Conservation (phyloP, 2,888 invertebrate genomes). For the Tortrix viridana region DNA sequence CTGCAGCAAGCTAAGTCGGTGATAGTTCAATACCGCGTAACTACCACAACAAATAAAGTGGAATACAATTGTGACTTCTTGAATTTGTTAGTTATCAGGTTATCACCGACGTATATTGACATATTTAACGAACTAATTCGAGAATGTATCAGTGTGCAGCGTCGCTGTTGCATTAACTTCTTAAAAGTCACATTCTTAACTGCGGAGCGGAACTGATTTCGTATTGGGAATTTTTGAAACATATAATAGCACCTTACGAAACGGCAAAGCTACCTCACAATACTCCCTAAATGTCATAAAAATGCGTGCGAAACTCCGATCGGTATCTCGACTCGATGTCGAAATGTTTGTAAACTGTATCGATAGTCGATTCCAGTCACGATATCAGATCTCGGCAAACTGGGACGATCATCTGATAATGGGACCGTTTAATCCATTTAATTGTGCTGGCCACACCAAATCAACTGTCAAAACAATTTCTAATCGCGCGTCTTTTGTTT, state of each 20-base stretch:
- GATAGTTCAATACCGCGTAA: too few species aligned
- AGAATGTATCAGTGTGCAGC: too few species aligned
- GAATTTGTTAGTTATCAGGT: too few species aligned
- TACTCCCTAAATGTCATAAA: slow-evolving; percentile 29
- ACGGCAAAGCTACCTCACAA: slow-evolving; percentile 9
- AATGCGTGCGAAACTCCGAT: slow-evolving; percentile 49
- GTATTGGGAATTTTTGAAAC: background rate
- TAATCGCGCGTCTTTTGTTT: slow-evolving; percentile 35
- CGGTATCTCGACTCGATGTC: slow-evolving; percentile 67
- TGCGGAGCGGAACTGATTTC: background rate
- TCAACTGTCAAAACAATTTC: slow-evolving; percentile 37
- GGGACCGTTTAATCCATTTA: slow-evolving; percentile 43
- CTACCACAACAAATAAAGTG: too few species aligned
- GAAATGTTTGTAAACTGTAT: slow-evolving; percentile 81
- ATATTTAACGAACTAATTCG: too few species aligned
- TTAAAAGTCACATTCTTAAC: too few species aligned
- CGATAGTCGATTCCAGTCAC: slow-evolving; percentile 64
- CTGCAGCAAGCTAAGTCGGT: too few species aligned
- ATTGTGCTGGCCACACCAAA: slow-evolving; percentile 38
- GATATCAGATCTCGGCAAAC: slow-evolving; percentile 58
- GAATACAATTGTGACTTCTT: too few species aligned
- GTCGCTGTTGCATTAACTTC: too few species aligned
- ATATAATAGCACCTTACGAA: slow-evolving; percentile 14
- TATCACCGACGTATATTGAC: too few species aligned
- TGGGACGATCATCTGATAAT: slow-evolving; percentile 54